Percentiles rank a stretch among this genome's conserved stretches.
Conservation (phyloP, 2,113 vertebrate species). For the Circaetus cinerascens region DNA sequence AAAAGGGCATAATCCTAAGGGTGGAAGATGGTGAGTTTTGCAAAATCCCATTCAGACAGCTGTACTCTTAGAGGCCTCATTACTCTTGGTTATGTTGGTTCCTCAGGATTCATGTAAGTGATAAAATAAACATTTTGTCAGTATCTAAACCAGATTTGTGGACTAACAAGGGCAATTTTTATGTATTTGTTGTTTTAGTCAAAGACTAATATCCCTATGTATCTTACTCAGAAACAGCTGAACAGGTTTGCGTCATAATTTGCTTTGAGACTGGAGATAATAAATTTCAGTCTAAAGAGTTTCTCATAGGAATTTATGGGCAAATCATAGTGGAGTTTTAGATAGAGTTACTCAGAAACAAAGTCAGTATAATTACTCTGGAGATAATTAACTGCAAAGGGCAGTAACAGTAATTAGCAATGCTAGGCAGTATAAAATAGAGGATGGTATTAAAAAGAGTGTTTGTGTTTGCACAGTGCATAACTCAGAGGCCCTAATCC, state of each 20-base stretch:
- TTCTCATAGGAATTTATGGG: background rate
- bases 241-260: background rate
- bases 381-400: background rate
- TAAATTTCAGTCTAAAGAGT: background rate
- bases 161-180: background rate
- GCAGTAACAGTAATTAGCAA: background rate
- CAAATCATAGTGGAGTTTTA: background rate
- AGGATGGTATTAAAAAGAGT: background rate
- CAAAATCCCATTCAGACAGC: background rate
- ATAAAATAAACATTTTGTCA: background rate
- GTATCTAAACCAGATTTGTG: background rate
- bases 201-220: background rate
- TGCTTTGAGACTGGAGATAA: background rate
- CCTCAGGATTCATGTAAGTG: background rate
- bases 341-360: background rate
- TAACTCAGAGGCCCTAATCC: background rate
- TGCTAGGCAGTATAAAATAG: background rate
- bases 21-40: background rate
- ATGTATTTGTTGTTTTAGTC: background rate
- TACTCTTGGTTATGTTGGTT: background rate
- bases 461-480: background rate
- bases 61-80: background rate
- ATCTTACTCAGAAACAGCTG: background rate
- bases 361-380: background rate
- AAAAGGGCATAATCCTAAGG: background rate